Evolutionary conservation across 2,888 invertebrate genomes (phyloP).

Genomic region (Tenodera sinensis): DNA sequence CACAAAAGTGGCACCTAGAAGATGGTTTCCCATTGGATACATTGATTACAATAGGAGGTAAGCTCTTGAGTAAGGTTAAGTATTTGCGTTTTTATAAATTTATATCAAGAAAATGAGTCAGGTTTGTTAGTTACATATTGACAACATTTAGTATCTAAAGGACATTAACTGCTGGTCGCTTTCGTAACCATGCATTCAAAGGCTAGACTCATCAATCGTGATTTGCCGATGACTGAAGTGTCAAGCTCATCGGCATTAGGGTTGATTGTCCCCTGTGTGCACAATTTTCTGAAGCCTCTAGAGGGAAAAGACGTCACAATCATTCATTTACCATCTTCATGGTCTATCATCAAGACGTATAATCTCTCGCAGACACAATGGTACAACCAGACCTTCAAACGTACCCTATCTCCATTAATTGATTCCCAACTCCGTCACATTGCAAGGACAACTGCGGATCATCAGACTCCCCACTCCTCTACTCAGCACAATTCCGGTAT

Average conservation of each 20-base stretch:
- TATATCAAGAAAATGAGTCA: no score
- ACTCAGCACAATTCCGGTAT: background rate
- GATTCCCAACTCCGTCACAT: background rate
- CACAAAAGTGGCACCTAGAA: no score
- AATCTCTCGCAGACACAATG: background rate
- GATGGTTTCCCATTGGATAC: no score
- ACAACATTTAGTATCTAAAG: no score
- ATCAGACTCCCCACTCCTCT: background rate
- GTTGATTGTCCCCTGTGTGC: background rate
- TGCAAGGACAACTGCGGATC: background rate
- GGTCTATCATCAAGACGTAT: background rate
- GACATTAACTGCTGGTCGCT: no score
- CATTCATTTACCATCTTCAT: background rate
- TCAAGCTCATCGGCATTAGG: background rate
- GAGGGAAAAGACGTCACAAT: background rate
- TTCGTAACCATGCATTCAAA: no score
- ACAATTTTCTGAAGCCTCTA: background rate
- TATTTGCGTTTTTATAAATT: no score
- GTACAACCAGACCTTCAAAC: background rate
- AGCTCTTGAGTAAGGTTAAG: no score
- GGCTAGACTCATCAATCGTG: no score
- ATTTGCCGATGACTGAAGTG: background rate
- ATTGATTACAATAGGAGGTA: no score
- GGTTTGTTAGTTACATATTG: no score
- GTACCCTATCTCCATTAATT: background rate